Conservation (phyloP, 2,888 invertebrate species). For the Cephalotes varians region DNA sequence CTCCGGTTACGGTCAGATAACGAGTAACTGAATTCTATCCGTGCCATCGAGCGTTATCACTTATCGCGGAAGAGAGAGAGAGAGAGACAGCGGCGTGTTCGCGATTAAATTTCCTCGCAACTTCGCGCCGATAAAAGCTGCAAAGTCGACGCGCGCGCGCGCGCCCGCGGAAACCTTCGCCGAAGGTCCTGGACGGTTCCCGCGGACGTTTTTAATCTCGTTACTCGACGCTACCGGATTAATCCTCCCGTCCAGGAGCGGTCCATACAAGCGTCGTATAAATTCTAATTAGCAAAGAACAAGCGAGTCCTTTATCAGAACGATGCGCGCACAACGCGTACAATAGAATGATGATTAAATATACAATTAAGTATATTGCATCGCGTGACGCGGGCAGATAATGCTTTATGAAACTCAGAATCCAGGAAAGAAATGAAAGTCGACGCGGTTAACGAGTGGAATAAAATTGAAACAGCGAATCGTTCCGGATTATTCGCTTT, state of each 20-base stretch:
- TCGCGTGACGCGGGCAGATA: constrained; percentile 6
- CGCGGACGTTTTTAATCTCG: constrained; percentile 17
- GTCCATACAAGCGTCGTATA: constrained; percentile 1
- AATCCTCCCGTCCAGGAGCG: not conserved
- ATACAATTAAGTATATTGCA: constrained; percentile 20
- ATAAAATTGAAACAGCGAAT: constrained; percentile 24
- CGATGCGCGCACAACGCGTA: not conserved
- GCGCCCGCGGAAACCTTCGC: not conserved
- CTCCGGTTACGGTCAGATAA: constrained; percentile 64
- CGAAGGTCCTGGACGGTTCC: not conserved
- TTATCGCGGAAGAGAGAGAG: constrained; percentile 59
- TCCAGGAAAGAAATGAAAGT: constrained; percentile 1
- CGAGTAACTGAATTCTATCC: constrained; percentile 68
- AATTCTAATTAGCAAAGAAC: constrained; percentile 33
- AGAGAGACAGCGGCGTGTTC: not conserved
- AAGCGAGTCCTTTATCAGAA: constrained; percentile 28
- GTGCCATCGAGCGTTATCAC: constrained; percentile 57
- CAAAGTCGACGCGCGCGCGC: not conserved
- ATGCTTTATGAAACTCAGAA: not conserved
- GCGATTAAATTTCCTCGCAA: constrained; percentile 36
- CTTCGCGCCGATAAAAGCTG: constrained; percentile 29
- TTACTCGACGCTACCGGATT: constrained; percentile 5
- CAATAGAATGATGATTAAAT: constrained; percentile 33
- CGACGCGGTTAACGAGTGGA: not conserved
- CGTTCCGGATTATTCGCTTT: constrained; percentile 37